These are phyloP conservation scores for Oeneis ivallda DNA, from an alignment of 2,888 invertebrate species.

Conservation along the genomic window DNA sequence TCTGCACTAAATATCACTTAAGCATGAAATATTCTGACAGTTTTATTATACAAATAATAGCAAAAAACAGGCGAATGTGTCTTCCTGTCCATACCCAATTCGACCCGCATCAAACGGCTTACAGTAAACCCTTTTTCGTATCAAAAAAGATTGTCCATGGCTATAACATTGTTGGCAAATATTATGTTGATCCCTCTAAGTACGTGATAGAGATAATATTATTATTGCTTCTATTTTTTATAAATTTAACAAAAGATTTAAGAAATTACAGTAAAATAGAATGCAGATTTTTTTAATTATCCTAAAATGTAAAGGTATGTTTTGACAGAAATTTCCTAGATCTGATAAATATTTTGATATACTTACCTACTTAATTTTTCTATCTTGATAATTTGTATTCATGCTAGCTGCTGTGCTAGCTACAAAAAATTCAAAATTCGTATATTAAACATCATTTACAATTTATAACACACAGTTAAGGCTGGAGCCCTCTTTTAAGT, in stretches of 20 bases:
- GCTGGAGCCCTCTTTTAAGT: no score
- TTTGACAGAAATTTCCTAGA: conserved; percentile 5
- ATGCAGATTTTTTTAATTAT: not conserved
- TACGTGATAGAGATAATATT: conserved; percentile 19
- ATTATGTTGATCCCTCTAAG: conserved; percentile 67
- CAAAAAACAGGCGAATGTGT: conserved; percentile 70
- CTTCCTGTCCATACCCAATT: conserved; percentile 75
- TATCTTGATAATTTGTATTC: no score
- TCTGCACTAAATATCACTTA: conserved; percentile 66
- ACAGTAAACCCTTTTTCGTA: conserved; percentile 75
- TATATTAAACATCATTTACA: no score
- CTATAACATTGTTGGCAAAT: conserved; percentile 76
- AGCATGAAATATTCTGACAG: conserved; percentile 67
- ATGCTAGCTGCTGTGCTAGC: no score
- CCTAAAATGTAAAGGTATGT: not conserved
- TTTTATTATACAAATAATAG: conserved; percentile 76
- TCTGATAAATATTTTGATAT: not conserved
- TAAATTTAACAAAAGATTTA: conserved; percentile 2
- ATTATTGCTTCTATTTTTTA: conserved; percentile 13
- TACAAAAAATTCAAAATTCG: no score
- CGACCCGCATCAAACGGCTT: conserved; percentile 80
- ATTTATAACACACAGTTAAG: no score
- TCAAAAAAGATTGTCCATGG: conserved; percentile 73
- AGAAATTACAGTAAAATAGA: conserved; percentile 3
- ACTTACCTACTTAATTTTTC: no score